A percentile compares a stretch with the other conserved stretches of the same genome.
Conservation (phyloP, 2,113 vertebrate genomes). For the Mastomys natalensis region DNA sequence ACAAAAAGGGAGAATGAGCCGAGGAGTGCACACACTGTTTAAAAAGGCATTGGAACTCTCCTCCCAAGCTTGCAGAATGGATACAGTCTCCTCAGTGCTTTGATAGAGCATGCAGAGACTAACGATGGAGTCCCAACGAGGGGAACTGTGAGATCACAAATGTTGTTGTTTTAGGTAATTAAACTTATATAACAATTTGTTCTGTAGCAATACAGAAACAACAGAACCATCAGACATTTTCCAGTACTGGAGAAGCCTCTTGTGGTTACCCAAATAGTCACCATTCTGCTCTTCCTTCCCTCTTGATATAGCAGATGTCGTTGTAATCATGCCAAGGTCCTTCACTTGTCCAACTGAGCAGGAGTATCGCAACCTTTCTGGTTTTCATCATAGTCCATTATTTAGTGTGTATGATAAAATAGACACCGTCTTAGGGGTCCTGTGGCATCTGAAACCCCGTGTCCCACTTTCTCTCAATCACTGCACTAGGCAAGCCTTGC, state of each 20-base stretch:
- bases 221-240: constrained; percentile 22
- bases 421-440: not conserved
- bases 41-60: not conserved
- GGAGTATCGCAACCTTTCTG: not conserved
- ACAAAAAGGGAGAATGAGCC: not conserved
- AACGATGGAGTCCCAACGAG: not conserved
- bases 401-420: not conserved
- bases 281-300: not conserved
- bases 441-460: not conserved
- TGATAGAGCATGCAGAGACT: not conserved
- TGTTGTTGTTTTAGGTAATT: constrained; percentile 14
- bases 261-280: not conserved
- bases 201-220: not conserved
- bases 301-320: not conserved
- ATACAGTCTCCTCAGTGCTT: not conserved
- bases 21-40: not conserved
- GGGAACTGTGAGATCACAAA: not conserved
- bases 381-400: not conserved
- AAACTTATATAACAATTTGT: not conserved
- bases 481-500: not conserved
- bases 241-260: not conserved
- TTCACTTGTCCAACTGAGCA: not conserved
- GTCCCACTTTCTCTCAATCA: not conserved
- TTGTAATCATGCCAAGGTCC: constrained; percentile 14
- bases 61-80: not conserved